A percentile compares a stretch with the other conserved stretches of the same genome.
These are phyloP conservation scores for Acestrorhynchus altus DNA, from an alignment of 2,797 vertebrate species.

Conservation along the genomic window DNA sequence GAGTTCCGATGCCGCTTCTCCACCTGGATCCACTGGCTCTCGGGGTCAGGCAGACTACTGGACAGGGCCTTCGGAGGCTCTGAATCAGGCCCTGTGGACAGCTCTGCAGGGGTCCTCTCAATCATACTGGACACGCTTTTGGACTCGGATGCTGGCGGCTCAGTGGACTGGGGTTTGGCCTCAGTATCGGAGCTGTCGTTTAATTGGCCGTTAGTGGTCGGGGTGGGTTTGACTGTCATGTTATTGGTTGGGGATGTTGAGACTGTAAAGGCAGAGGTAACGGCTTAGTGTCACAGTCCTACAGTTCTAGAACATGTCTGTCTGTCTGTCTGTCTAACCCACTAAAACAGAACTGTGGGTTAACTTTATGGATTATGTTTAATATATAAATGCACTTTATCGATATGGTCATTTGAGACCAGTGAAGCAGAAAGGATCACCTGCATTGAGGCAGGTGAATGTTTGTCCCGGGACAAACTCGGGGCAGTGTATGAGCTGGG, in stretches of 20 bases:
- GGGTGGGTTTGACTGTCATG: constrained; percentile 67
- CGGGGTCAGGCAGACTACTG: constrained; percentile 79
- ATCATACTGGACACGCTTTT: constrained; percentile 22
- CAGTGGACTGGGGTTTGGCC: constrained; percentile 29
- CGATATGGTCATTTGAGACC: too few species aligned
- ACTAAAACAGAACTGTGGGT: too few species aligned
- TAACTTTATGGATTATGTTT: too few species aligned
- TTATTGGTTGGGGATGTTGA: constrained; percentile 57
- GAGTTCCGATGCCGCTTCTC: constrained; percentile 83
- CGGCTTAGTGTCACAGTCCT: not conserved
- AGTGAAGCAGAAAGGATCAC: constrained; percentile 53
- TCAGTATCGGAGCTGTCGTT: constrained; percentile 39
- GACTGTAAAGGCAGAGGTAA: constrained; percentile 30
- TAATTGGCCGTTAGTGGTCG: constrained; percentile 60
- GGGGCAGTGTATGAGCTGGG: constrained; percentile 83
- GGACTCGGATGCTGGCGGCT: constrained; percentile 19
- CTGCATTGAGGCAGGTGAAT: constrained; percentile 72
- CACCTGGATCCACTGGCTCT: constrained; percentile 90
- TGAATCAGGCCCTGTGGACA: not conserved
- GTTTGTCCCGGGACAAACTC: constrained; percentile 89
- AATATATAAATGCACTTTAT: too few species aligned
- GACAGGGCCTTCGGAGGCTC: constrained; percentile 72
- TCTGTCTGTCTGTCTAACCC: too few species aligned
- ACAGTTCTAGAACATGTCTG: too few species aligned
- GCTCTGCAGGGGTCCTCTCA: not conserved